Conservation (phyloP, 2,888 invertebrate species). For the Molanna angustata region DNA sequence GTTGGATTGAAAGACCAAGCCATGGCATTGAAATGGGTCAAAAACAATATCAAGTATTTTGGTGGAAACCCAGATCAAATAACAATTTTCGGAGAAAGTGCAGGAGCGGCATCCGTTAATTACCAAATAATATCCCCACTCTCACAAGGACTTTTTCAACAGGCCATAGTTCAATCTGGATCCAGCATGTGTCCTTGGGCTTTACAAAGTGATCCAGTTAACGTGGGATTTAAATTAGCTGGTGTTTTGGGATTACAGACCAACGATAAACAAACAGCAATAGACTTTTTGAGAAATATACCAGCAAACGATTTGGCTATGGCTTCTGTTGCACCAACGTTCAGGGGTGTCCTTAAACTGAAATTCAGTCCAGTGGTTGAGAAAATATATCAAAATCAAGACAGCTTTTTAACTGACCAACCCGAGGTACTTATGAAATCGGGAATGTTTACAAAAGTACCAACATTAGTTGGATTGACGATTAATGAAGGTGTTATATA, state of each 20-base stretch:
- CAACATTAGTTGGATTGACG: slow-evolving; percentile 1
- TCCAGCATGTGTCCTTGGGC: slow-evolving; percentile 14
- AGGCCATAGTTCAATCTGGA: slow-evolving; percentile 23
- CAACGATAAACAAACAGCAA: slow-evolving; percentile 38
- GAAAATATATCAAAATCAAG: slow-evolving; percentile 41
- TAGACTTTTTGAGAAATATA: slow-evolving; percentile 43
- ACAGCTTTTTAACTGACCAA: slow-evolving; percentile 48
- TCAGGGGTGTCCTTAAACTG: slow-evolving; percentile 46
- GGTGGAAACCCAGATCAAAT: slow-evolving; percentile 18
- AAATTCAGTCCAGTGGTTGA: slow-evolving; percentile 52
- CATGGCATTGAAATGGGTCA: slow-evolving; percentile 23
- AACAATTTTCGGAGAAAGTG: slow-evolving; percentile 26
- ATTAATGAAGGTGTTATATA: slow-evolving; percentile 11
- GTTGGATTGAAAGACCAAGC: slow-evolving; percentile 28
- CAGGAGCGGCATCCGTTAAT: slow-evolving; percentile 18
- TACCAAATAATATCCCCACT: slow-evolving; percentile 15
- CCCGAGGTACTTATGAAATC: slow-evolving; percentile 33
- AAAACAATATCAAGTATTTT: slow-evolving; percentile 19
- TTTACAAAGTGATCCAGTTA: slow-evolving; percentile 7
- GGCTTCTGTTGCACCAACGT: slow-evolving; percentile 34
- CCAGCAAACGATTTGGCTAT: slow-evolving; percentile 41
- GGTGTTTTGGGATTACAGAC: slow-evolving; percentile 38
- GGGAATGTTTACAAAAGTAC: slow-evolving; percentile 9
- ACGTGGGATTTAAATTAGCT: slow-evolving; percentile 29
- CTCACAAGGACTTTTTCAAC: slow-evolving; percentile 16